Percentiles rank a stretch among this genome's conserved stretches.
These are phyloP conservation scores for Phrynosoma platyrhinos DNA, from an alignment of 2,113 vertebrate genomes.

Conservation along the genomic window DNA sequence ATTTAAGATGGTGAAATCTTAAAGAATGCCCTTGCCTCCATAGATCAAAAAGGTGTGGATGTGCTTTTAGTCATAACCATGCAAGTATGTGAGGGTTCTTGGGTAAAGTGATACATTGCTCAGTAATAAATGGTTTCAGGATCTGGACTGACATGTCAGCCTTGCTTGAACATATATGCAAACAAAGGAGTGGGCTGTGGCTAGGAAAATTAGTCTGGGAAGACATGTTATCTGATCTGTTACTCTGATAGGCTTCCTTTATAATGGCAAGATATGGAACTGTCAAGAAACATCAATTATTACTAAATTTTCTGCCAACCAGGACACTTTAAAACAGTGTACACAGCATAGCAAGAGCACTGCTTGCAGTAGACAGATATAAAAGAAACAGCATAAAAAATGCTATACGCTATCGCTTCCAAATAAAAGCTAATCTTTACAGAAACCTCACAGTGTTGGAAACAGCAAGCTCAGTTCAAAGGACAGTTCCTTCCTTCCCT, in stretches of 20 bases:
- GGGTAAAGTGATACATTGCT: not conserved
- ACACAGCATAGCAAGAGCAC: slow-evolving; percentile 49
- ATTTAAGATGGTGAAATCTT: not conserved
- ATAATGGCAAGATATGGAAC: not conserved
- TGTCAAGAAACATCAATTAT: slow-evolving; percentile 37
- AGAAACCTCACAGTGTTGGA: slow-evolving; percentile 80
- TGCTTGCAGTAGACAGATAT: slow-evolving; percentile 71
- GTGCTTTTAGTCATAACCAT: not conserved
- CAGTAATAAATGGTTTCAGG: not conserved
- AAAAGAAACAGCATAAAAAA: slow-evolving; percentile 78
- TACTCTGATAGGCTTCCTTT: not conserved
- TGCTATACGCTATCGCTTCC: slow-evolving; percentile 79
- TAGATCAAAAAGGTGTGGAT: not conserved
- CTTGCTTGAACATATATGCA: not conserved
- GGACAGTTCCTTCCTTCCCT: slow-evolving; percentile 66
- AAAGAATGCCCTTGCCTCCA: not conserved
- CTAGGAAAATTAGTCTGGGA: not conserved
- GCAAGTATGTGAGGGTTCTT: not conserved
- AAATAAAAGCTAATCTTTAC: slow-evolving; percentile 79
- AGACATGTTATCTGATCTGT: not conserved
- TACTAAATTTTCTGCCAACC: slow-evolving; percentile 52
- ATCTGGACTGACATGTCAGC: not conserved
- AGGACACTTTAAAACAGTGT: slow-evolving; percentile 79
- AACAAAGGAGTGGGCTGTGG: not conserved
- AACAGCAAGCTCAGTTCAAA: slow-evolving; percentile 75